Conservation (phyloP, 2,113 vertebrate species). For the Otolemur garnettii region DNA sequence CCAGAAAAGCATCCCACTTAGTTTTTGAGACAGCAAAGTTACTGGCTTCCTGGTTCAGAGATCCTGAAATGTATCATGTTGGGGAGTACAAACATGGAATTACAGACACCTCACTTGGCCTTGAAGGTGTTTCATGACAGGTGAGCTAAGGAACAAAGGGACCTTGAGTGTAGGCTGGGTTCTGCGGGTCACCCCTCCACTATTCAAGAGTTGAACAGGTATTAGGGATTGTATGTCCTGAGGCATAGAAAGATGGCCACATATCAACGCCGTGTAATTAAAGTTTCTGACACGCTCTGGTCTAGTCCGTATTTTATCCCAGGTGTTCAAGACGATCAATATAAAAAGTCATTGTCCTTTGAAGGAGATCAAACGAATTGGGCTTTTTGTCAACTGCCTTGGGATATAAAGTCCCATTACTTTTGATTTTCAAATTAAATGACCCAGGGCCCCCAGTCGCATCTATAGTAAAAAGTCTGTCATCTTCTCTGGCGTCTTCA, state of each 20-base stretch:
- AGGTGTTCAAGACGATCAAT: background rate
- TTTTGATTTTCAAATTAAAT: conserved; percentile 13
- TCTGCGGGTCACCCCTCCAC: background rate
- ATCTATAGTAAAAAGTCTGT: background rate
- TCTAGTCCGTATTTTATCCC: background rate
- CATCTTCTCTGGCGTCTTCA: too few relatives aligned
- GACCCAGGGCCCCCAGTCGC: background rate
- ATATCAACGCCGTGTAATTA: background rate
- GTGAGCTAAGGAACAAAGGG: background rate
- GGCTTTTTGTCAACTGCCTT: background rate
- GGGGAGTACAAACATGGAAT: background rate
- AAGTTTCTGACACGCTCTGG: background rate
- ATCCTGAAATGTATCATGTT: background rate
- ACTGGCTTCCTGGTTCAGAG: background rate
- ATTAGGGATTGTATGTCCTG: background rate
- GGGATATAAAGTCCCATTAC: background rate
- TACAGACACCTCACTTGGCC: background rate
- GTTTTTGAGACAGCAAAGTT: background rate
- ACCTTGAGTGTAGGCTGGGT: background rate
- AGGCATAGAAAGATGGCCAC: background rate
- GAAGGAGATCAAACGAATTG: background rate
- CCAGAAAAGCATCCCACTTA: background rate
- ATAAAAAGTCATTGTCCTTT: background rate
- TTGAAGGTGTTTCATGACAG: background rate
- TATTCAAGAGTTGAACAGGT: background rate